A percentile compares a stretch with the other conserved stretches of the same genome.
These are phyloP conservation scores for Heliconius erato DNA, from an alignment of 2,888 invertebrate genomes.

Conservation along the genomic window DNA sequence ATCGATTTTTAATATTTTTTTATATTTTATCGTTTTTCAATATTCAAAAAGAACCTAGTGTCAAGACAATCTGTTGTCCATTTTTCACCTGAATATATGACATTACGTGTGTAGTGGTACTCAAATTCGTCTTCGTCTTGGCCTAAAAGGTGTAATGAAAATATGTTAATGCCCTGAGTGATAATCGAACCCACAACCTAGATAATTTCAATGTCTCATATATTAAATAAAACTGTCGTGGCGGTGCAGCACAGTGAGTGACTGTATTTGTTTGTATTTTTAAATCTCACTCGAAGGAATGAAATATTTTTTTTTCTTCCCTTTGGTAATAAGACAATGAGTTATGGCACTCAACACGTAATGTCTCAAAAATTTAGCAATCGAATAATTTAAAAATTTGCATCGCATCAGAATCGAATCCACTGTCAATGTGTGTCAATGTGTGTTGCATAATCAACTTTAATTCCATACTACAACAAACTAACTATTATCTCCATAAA, in stretches of 20 bases:
- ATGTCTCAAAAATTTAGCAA: background rate
- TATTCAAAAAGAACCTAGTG: too few species aligned
- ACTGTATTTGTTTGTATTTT: too few species aligned
- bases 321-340: background rate
- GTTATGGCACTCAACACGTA: background rate
- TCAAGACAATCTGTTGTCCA: background rate
- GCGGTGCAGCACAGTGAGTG: background rate
- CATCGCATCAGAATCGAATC: background rate
- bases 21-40: background rate
- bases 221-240: too few species aligned
- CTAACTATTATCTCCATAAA: constrained; percentile 7
- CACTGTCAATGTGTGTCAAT: background rate
- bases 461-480: background rate
- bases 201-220: too few species aligned
- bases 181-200: background rate
- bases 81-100: background rate
- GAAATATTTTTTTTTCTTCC: background rate
- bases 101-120: background rate
- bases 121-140: background rate
- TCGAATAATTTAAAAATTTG: background rate
- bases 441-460: background rate
- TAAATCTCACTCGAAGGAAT: background rate
- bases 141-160: background rate
- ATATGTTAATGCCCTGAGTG: background rate
- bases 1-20: background rate